Base-by-base conservation (phyloP, 2,888 invertebrate genomes). In the Bimastos eiseni region DNA sequence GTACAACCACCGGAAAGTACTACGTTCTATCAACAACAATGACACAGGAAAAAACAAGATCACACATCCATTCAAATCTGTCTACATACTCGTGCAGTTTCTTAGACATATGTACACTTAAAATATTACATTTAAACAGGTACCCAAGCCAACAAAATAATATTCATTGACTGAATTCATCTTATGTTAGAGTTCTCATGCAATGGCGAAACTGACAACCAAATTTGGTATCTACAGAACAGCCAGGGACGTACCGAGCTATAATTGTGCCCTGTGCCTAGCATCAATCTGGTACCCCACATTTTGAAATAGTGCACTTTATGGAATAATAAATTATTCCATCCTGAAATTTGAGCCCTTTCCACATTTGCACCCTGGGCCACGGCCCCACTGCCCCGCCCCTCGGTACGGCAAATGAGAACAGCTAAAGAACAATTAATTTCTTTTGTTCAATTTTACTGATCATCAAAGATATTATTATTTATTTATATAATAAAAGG, bases 1-100 rank as follows among this genome's bases (percentile, higher is more conserved):
- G 99, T 99, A 11, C 99, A 99, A 0, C 99, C 99, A 91, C 99
- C 99, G 89, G 99, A 99, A 90, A 99, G 96, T 0, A 99, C 99
- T 94, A 99, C 98, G 95, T 99, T 99, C 95, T 95, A 37, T 24
- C 37, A 55, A 37, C 34, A 55, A 89, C 36, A 30, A 84, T 84
- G 2, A 49, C 24, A 70, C 70, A n/a, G 30, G n/a, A 70, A 70
- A 70, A 17, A 21, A n/a, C 15, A 17, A 44, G 5, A 44, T 49
- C 49, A 49, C 24, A 8, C 84, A 84, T 33, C 19, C 33, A 84
- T 30, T n/a, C 34, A 1, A 83, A 49, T 21, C 24, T 49, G 49
- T 24, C 49, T 49, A 49, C 49, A 49, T 49, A 70, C n/a, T 70
- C 11, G n/a, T 1, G 13, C n/a, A 70, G 8, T 70, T 70, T 70